phyloP scores from a whole-genome alignment of 2,797 vertebrate species.

The Mastacembelus armatus region DNA sequence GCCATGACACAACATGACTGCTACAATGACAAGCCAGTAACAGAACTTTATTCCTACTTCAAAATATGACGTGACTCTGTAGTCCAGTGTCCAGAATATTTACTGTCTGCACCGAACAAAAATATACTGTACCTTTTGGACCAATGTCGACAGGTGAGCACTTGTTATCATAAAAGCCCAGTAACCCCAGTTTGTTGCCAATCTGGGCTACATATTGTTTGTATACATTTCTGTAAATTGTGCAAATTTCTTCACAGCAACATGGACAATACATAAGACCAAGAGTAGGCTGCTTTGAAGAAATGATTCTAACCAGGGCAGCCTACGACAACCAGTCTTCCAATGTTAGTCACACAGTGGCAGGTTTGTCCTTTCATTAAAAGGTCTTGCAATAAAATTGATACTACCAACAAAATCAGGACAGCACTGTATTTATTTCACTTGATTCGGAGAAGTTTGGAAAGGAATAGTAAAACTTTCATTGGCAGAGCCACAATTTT shows the following conservation, averaged over 20 bases:
- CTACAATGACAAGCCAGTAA: constrained; percentile 13
- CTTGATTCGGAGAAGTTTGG: constrained; percentile 53
- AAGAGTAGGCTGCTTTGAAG: not conserved
- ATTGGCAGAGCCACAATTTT: constrained; percentile 57
- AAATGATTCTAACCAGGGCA: not conserved
- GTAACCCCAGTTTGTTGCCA: not conserved
- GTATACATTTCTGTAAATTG: not conserved
- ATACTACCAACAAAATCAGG: constrained; percentile 25
- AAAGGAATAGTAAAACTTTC: constrained; percentile 55
- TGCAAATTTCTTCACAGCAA: not conserved
- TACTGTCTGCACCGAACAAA: not conserved
- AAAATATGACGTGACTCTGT: constrained; percentile 20
- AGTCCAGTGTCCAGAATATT: not conserved
- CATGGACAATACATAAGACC: not conserved
- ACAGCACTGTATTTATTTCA: constrained; percentile 42
- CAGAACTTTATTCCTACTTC: constrained; percentile 3
- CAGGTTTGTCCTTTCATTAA: constrained; percentile 1
- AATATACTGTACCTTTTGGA: too few species aligned
- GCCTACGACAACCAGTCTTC: not conserved
- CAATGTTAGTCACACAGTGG: not conserved
- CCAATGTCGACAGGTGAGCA: too few species aligned
- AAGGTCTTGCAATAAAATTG: constrained; percentile 7
- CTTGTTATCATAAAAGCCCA: not conserved
- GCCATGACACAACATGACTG: constrained; percentile 34
- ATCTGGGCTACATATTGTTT: not conserved